These are phyloP conservation scores for Carlito syrichta DNA, from an alignment of 2,113 vertebrate species.

Conservation along the genomic window DNA sequence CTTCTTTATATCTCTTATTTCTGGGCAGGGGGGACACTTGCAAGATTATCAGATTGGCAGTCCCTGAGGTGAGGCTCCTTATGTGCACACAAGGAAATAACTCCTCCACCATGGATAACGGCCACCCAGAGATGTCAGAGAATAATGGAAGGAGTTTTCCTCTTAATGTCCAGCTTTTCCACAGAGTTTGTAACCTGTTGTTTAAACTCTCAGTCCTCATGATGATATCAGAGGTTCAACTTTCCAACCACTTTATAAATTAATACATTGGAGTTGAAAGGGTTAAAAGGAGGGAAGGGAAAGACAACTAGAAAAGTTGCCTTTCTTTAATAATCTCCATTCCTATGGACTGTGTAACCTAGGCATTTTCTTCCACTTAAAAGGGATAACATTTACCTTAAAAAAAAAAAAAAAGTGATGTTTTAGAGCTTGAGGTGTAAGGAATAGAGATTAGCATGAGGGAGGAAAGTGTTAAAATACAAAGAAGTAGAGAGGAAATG, in stretches of 20 bases:
- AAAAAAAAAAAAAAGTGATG: not conserved
- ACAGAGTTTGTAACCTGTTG: not conserved
- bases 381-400: not conserved
- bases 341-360: not conserved
- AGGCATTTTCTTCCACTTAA: not conserved
- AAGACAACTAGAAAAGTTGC: not conserved
- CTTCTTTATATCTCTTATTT: not conserved
- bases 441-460: not conserved
- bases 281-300: not conserved
- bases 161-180: not conserved
- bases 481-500: conserved; percentile 33
- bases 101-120: not conserved
- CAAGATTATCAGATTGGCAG: not conserved
- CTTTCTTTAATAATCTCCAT: not conserved
- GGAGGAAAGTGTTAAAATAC: conserved; percentile 14
- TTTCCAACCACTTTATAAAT: conserved; percentile 16
- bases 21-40: not conserved
- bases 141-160: not conserved
- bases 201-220: not conserved
- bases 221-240: not conserved
- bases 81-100: not conserved
- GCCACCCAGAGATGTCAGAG: not conserved
- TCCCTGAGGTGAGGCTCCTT: not conserved
- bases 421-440: not conserved
- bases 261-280: not conserved